A percentile compares a stretch with the other conserved stretches of the same genome.
Evolutionary conservation across 1,140 invertebrate species (phyloP).

Genomic region (Drosophila pseudoobscura): DNA sequence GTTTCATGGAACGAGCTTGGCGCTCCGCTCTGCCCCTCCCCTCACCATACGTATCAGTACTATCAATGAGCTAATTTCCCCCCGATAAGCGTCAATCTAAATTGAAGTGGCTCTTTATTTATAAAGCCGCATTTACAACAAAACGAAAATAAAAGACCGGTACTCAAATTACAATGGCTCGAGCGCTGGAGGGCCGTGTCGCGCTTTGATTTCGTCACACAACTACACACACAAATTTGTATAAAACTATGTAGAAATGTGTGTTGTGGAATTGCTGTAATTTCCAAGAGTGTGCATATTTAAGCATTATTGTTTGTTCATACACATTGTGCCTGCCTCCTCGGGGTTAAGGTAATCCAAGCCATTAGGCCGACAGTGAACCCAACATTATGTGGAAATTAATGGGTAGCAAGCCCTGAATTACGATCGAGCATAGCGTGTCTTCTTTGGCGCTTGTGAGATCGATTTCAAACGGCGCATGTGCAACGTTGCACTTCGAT

Average conservation of each 20-base stretch:
- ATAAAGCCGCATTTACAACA: conserved; percentile 22
- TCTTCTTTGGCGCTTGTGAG: neutral
- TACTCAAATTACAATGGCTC: conserved; percentile 38
- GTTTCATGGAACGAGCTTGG: conserved; percentile 54
- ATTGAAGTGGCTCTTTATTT: conserved; percentile 48
- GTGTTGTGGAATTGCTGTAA: conserved; percentile 25
- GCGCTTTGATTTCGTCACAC: conserved; percentile 25
- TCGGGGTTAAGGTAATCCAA: conserved; percentile 40
- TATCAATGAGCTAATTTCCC: conserved; percentile 46
- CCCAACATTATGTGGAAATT: conserved; percentile 14
- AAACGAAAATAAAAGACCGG: conserved; percentile 28
- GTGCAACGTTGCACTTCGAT: no score
- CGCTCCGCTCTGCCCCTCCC: conserved; percentile 2
- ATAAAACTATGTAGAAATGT: neutral
- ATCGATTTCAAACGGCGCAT: no score
- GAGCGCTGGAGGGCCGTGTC: conserved; percentile 1
- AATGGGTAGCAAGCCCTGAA: no score
- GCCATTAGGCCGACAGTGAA: conserved; percentile 19
- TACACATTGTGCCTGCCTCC: neutral
- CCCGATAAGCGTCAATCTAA: conserved; percentile 45
- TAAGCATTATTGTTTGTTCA: conserved; percentile 28
- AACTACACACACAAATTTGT: conserved; percentile 1
- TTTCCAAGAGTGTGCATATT: conserved; percentile 35
- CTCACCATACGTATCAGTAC: neutral
- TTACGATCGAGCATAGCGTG: neutral